Percentiles rank a stretch among this genome's conserved stretches.
Evolutionary conservation across 1,140 invertebrate genomes (phyloP).

Genomic region (Aphaenogaster rudis): DNA sequence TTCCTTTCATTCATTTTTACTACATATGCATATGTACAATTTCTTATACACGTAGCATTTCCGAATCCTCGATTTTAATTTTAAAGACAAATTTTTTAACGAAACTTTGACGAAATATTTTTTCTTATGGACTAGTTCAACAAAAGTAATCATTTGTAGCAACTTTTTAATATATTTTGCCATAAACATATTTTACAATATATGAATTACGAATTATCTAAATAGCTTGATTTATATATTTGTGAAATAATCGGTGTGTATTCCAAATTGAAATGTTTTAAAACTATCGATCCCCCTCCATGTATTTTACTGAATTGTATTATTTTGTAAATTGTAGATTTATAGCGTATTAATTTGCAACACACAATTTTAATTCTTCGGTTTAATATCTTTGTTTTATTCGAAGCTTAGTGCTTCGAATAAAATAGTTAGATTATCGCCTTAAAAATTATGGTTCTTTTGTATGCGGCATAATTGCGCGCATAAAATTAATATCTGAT

Average conservation of each 20-base stretch:
- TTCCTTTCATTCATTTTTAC: background rate
- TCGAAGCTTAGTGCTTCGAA: background rate
- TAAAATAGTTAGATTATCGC: background rate
- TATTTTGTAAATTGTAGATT: background rate
- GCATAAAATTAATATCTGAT: background rate
- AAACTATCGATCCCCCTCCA: background rate
- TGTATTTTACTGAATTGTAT: background rate
- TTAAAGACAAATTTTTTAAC: background rate
- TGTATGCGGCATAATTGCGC: background rate
- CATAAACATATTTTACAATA: conserved; percentile 1
- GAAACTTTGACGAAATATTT: background rate
- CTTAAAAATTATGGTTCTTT: background rate
- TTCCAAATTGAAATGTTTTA: background rate
- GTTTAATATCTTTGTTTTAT: background rate
- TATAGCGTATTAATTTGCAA: background rate
- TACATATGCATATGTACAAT: background rate
- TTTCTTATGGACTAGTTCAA: background rate
- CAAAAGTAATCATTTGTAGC: background rate
- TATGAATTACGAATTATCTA: background rate
- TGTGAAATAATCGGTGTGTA: background rate
- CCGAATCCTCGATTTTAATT: background rate
- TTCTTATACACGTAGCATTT: background rate
- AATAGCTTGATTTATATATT: conserved; percentile 6
- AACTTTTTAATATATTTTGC: background rate
- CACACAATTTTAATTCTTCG: background rate